These are phyloP conservation scores for Anniella stebbinsi DNA, from an alignment of 2,797 vertebrate species.

Conservation along the genomic window DNA sequence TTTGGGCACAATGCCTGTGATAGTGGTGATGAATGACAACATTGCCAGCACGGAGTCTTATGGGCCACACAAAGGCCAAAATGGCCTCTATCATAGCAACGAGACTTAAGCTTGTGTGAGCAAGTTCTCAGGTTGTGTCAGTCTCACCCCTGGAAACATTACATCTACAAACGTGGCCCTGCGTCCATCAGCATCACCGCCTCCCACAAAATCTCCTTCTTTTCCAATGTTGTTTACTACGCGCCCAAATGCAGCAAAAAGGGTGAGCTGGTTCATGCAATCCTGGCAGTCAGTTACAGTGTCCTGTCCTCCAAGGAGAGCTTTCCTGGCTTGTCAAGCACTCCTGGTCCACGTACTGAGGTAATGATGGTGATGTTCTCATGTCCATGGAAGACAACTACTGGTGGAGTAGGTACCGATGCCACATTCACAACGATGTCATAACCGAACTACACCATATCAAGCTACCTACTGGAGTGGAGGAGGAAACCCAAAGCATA, in stretches of 20 bases:
- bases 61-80: conserved; percentile 83
- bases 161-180: conserved; percentile 83
- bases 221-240: conserved; percentile 82
- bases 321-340: conserved; percentile 89
- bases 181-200: conserved; percentile 82
- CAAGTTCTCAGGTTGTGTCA: conserved; percentile 80
- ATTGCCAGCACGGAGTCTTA: conserved; percentile 85
- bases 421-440: conserved; percentile 85
- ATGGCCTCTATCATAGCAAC: conserved; percentile 84
- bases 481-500: too few species aligned
- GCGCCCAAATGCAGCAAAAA: conserved; percentile 82
- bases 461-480: background rate
- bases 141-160: conserved; percentile 81
- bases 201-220: conserved; percentile 78
- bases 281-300: conserved; percentile 86
- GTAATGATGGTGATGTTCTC: conserved; percentile 86
- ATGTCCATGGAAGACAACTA: conserved; percentile 91
- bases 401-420: conserved; percentile 85
- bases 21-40: conserved; percentile 86
- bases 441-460: conserved; percentile 52
- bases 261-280: conserved; percentile 81
- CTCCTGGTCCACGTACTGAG: conserved; percentile 91
- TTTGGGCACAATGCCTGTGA: conserved; percentile 87
- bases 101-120: conserved; percentile 78
- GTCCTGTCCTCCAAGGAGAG: conserved; percentile 74